Evolutionary conservation across 1,140 invertebrate species (phyloP), one percentile per base, ranked within the genome.

Genomic region (Drosophila chauvacae): DNA sequence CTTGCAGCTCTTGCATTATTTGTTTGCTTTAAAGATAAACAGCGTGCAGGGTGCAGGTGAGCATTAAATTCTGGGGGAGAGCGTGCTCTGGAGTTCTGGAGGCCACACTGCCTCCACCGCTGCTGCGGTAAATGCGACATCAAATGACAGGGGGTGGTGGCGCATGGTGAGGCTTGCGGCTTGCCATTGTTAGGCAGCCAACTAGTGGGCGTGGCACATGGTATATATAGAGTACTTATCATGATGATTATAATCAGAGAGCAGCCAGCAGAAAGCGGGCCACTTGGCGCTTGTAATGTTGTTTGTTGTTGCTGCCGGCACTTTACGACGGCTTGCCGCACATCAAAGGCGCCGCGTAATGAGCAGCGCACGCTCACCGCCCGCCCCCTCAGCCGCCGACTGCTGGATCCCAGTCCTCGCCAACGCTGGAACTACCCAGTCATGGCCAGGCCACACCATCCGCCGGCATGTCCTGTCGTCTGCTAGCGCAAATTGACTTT

Each of bases 271-370:
- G 65, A 71, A 70, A 81, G 81, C 72, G 84, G 77, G 84, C 84
- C 84, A 87, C 84, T 87, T 87, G 82, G 77, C 70, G 61, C 80
- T 87, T 80, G 77, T 88, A 77, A 80, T 80, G 84, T 83, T 88
- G 85, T 84, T 71, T 78, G 74, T 77, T 70, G 73, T 53, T 70
- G 75, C 56, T 61, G 75, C 42, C 79, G 85, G 85, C 85, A 80
- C 80, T 87, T 87, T 88, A 77, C 76, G 84, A 80, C 80, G 81
- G 80, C 77, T 90, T 88, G 84, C 77, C 80, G 84, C 80, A 88
- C 84, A 88, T 88, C 84, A 88, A 88, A 88, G 84, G 84, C 84
- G 77, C 85, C 85, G 84, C 84, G 81, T 88, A 87, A 87, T 87
- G 83, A 87, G 85, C 84, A 88, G 73, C 84, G 80, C 81, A 86